Evolutionary conservation across 2,797 vertebrate genomes (phyloP), one percentile per base, ranked within the genome.

Genomic region (Enteromius afrohamiltoni): DNA sequence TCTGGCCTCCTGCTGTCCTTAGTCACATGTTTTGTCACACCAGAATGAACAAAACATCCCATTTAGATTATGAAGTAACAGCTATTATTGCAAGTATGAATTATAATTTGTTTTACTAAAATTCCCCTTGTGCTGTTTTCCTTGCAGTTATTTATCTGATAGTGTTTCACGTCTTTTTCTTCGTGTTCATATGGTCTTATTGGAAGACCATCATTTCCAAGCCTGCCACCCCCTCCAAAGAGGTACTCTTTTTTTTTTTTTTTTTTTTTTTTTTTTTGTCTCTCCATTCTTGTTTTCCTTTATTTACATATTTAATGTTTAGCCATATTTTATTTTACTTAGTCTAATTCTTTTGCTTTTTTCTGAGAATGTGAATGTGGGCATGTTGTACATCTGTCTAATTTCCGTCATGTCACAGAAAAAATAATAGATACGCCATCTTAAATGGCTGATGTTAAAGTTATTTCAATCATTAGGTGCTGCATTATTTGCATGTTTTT

Each of bases 181-280:
- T 94, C 91, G 96, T 99, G 96, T 99, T 99, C 91, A 92, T 98
- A 77, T 99, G 98, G 98, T 97, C 98, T 37, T 99, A 99, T 92
- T 98, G 97, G 97, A 99, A 96, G 94, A 98, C 98, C 71, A 97
- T 99, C 90, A 95, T 96, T 92, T 96, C 96, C 88, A 92, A 85
- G 93, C 96, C 97, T 78, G 93, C 95, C 84, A 92, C 90, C 83
- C 97, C 98, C 49, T 97, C 97, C 89, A 96, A 95, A 92, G 96
- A 96, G 92, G 98, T 99, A 96, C 13, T 93, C 6, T n/a, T 3
- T 26, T 13, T 53, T 19, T 37, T 13, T 53, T 7, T 53, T 34
- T 60, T 26, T 13, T 60, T n/a, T 3, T 26, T 13, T 53, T 19
- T 37, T 13, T 53, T 7, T 53, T 34, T 60, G 1, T 42, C n/a